Conservation (phyloP, 1,140 invertebrate species). For the Neotoxoptera formosana region DNA sequence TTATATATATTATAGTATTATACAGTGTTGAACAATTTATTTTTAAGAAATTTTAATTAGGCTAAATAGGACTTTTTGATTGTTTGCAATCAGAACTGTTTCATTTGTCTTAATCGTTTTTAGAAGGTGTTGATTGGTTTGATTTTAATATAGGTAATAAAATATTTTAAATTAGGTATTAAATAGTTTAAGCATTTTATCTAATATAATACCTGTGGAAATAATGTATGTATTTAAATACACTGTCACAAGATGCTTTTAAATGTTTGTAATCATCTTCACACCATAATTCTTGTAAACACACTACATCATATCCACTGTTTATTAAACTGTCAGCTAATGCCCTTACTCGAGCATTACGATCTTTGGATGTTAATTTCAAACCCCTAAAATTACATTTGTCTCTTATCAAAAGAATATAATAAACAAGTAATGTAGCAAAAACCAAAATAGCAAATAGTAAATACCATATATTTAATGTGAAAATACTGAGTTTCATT, state of each 20-base stretch:
- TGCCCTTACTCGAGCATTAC: slow-evolving; percentile 77
- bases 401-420: slow-evolving; percentile 58
- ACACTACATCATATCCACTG: slow-evolving; percentile 84
- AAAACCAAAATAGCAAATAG: background rate
- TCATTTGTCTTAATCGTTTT: too few species aligned
- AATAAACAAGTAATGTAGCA: background rate
- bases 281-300: slow-evolving; percentile 92
- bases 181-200: background rate
- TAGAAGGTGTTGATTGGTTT: too few species aligned
- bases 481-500: slow-evolving; percentile 49
- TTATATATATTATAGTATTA: too few species aligned
- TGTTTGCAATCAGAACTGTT: too few species aligned
- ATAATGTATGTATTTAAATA: slow-evolving; percentile 88
- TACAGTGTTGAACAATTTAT: too few species aligned
- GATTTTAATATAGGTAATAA: too few species aligned
- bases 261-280: slow-evolving; percentile 79
- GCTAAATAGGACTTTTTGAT: too few species aligned
- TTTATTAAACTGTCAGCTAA: slow-evolving; percentile 77
- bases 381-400: slow-evolving; percentile 78
- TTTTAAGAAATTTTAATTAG: too few species aligned
- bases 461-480: slow-evolving; percentile 46
- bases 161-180: too few species aligned
- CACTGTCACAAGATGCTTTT: slow-evolving; percentile 68
- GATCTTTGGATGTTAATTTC: slow-evolving; percentile 79
- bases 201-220: slow-evolving; percentile 79